Percentiles rank a stretch among this genome's conserved stretches.
Evolutionary conservation across 2,888 invertebrate genomes (phyloP).

Genomic region (Erynnis tages): DNA sequence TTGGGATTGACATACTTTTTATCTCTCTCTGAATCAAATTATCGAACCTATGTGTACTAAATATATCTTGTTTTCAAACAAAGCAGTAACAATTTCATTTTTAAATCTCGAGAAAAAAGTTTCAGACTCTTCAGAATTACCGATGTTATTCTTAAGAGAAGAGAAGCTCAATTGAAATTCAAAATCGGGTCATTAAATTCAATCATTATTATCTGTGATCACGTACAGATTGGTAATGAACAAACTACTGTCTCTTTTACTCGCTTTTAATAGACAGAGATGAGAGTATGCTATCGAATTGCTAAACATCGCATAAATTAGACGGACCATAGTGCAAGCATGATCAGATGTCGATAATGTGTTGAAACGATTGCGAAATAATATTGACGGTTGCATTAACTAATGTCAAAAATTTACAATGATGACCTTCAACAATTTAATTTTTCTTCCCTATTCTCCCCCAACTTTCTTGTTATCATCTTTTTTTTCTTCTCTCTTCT

Average conservation of each 20-base stretch:
- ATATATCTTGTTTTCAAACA: too few species aligned
- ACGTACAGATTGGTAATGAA: conserved; percentile 21
- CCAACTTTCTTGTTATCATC: too few species aligned
- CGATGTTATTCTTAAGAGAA: conserved; percentile 1
- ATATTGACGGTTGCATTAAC: background rate
- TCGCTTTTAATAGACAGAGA: conserved; percentile 12
- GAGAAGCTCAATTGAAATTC: conserved; percentile 8
- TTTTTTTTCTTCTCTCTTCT: too few species aligned
- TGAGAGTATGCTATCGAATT: conserved; percentile 8
- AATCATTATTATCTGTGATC: conserved; percentile 22
- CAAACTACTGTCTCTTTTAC: conserved; percentile 4
- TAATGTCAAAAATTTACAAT: too few species aligned
- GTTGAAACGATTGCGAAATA: background rate
- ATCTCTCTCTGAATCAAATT: too few species aligned
- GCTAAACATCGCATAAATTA: conserved; percentile 18
- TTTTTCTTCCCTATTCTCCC: too few species aligned
- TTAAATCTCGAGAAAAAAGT: too few species aligned
- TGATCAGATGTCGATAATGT: background rate
- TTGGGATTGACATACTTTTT: too few species aligned
- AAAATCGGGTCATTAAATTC: conserved; percentile 14
- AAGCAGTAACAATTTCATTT: too few species aligned
- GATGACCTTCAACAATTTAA: too few species aligned
- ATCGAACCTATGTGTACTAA: too few species aligned
- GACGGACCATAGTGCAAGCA: background rate
- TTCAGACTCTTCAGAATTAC: background rate